Evolutionary conservation across 1,140 invertebrate species (phyloP).

Genomic region (Tetragnatha versicolor): DNA sequence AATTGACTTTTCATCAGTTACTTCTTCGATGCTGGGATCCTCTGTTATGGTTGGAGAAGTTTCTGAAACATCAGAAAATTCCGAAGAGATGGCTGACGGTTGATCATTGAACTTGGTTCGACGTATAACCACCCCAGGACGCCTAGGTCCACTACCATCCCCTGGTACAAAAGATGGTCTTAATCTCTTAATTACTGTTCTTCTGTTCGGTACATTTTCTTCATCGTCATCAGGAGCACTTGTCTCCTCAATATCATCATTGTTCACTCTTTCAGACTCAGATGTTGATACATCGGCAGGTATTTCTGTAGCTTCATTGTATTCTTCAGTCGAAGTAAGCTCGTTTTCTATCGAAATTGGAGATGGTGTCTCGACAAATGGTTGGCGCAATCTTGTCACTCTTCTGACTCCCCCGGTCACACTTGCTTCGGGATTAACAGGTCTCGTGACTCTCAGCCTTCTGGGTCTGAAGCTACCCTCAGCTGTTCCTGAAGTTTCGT

Average conservation of each 20-base stretch:
- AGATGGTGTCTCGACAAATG: neutral
- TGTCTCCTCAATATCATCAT: neutral
- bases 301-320: neutral
- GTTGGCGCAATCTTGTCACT: constrained; percentile 29
- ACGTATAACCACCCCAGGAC: constrained; percentile 29
- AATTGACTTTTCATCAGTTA: neutral
- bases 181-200: constrained; percentile 32
- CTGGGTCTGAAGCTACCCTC: constrained; percentile 4
- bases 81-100: neutral
- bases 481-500: neutral
- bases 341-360: neutral
- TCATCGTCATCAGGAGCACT: neutral
- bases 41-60: neutral
- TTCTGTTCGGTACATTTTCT: constrained; percentile 1
- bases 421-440: constrained; percentile 1
- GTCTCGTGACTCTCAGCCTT: constrained; percentile 43
- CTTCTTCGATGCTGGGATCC: neutral
- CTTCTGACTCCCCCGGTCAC: neutral
- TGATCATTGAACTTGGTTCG: constrained; percentile 37
- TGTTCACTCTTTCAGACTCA: neutral
- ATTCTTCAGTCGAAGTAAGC: neutral
- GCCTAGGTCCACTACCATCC: constrained; percentile 41
- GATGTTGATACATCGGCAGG: neutral
- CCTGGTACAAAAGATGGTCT: constrained; percentile 39
- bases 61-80: neutral